Evolutionary conservation across 2,888 invertebrate species (phyloP).

Genomic region (Harmothoe impar): DNA sequence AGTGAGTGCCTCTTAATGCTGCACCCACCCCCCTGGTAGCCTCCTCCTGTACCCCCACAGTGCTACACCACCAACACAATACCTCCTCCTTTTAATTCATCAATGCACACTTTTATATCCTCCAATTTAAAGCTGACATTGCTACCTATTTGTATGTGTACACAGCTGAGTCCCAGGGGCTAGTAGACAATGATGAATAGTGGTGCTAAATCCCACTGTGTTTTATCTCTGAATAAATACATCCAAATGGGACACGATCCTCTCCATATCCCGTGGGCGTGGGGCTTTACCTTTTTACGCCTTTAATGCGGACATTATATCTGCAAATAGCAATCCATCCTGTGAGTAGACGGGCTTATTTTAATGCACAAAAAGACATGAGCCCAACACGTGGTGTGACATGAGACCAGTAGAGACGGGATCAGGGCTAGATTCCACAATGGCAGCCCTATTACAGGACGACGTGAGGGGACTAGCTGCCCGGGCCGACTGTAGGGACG

Average conservation of each 20-base stretch:
- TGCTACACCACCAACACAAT: neutral
- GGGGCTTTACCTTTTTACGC: neutral
- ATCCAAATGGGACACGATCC: neutral
- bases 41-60: neutral
- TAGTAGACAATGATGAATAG: neutral
- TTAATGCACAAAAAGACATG: neutral
- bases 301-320: neutral
- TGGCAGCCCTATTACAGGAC: no score
- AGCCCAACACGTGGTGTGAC: neutral
- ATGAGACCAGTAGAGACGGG: neutral
- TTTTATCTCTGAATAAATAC: constrained; percentile 7
- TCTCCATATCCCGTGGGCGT: neutral
- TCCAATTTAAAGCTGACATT: no score
- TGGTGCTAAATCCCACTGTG: neutral
- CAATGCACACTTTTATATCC: neutral
- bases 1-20: neutral
- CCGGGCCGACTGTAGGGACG: no score
- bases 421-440: no score
- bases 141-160: no score
- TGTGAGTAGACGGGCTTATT: neutral
- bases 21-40: no score
- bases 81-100: neutral
- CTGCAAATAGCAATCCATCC: constrained; percentile 7
- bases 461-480: no score
- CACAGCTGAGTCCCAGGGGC: no score